Conservation (phyloP, 1,140 invertebrate genomes). For the Chymomyza costata region DNA sequence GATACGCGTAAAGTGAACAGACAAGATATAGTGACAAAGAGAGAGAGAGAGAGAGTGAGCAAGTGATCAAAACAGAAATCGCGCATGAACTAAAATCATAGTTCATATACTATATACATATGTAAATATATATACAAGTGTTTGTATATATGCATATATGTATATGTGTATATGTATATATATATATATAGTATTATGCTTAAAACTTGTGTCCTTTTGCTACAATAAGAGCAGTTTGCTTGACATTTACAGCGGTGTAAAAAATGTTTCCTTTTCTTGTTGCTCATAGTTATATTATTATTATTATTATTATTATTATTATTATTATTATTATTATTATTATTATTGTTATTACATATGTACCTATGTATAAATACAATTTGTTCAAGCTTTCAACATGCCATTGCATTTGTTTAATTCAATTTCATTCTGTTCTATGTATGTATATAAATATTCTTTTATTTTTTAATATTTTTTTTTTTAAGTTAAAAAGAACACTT, state of each 20-base stretch:
- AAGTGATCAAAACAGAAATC: no score
- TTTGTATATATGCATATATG: no score
- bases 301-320: slow-evolving; percentile 11
- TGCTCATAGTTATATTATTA: slow-evolving; percentile 30
- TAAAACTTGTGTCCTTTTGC: no score
- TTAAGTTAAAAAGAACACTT: slow-evolving; percentile 58
- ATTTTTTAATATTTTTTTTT: slow-evolving; percentile 19
- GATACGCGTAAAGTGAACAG: no score
- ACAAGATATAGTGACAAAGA: no score
- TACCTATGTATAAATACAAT: slow-evolving; percentile 2
- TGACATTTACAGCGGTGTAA: slow-evolving; percentile 55
- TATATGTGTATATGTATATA: no score
- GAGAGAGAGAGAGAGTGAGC: no score
- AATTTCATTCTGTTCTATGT: slow-evolving; percentile 29
- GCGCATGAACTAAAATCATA: no score
- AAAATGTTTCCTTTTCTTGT: slow-evolving; percentile 31
- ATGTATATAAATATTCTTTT: slow-evolving; percentile 21
- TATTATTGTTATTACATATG: slow-evolving; percentile 4
- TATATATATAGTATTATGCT: no score
- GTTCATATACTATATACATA: no score
- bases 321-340: slow-evolving; percentile 27
- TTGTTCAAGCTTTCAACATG: slow-evolving; percentile 45
- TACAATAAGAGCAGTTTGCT: slow-evolving; percentile 33
- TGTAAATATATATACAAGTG: no score
- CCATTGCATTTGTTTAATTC: slow-evolving; percentile 24